These are phyloP conservation scores for Picus viridis DNA, from an alignment of 2,797 vertebrate species.

Conservation along the genomic window DNA sequence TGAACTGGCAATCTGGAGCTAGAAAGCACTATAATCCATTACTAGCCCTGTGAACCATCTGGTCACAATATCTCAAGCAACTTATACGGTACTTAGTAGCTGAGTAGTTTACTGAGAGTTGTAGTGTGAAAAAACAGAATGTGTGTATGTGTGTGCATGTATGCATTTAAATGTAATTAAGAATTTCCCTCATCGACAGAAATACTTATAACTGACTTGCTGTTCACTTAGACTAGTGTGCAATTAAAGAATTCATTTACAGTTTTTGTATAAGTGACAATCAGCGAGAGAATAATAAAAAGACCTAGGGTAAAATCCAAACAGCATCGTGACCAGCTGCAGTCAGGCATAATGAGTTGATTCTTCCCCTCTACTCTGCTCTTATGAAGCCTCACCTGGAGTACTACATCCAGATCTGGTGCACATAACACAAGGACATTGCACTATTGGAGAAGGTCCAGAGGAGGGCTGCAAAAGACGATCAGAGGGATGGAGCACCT, in stretches of 20 bases:
- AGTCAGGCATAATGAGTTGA: background rate
- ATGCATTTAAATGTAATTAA: background rate
- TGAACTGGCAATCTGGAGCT: conserved; percentile 71
- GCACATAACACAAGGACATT: too few relatives aligned
- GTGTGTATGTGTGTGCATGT: background rate
- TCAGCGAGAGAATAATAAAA: background rate
- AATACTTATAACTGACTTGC: background rate
- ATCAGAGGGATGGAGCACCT: too few relatives aligned
- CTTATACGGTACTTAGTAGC: conserved; percentile 4
- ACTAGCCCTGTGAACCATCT: conserved; percentile 44
- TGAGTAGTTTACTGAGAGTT: conserved; percentile 10
- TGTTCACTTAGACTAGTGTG: background rate
- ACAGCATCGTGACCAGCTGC: background rate
- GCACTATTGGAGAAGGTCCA: too few relatives aligned
- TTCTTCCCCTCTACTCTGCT: too few relatives aligned
- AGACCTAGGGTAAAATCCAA: background rate
- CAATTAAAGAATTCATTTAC: background rate
- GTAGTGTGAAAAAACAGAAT: background rate
- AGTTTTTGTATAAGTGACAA: background rate
- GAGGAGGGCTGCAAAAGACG: too few relatives aligned
- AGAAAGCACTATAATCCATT: conserved; percentile 58
- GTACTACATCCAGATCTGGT: too few relatives aligned
- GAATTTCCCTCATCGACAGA: background rate
- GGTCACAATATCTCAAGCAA: conserved; percentile 51
- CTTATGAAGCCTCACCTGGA: too few relatives aligned